Conservation (phyloP, 2,888 invertebrate genomes). For the Acanthococcus lagerstroemiae region DNA sequence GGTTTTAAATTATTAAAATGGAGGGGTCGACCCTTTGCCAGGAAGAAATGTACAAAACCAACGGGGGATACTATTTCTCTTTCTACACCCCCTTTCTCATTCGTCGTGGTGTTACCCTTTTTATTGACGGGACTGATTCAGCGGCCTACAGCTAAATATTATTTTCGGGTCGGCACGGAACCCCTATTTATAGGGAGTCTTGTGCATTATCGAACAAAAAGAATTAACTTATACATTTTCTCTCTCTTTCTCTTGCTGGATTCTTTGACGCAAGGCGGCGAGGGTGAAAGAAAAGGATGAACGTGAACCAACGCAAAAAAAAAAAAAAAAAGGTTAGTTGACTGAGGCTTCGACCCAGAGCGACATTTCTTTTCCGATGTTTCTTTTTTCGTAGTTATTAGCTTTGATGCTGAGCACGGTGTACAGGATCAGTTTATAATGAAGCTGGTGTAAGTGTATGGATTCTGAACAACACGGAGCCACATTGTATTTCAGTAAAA, state of each 20-base stretch:
- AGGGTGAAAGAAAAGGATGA: background rate
- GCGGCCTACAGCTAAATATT: constrained; percentile 4
- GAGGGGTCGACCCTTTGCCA: constrained; percentile 21
- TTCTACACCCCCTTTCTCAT: background rate
- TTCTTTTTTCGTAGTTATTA: no score
- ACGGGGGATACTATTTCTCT: constrained; percentile 13
- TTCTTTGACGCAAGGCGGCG: background rate
- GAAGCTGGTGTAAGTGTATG: no score
- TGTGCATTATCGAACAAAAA: background rate
- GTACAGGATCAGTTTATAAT: no score
- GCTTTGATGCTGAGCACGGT: no score
- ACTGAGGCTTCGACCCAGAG: no score
- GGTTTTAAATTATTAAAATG: constrained; percentile 28
- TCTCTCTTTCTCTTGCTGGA: background rate
- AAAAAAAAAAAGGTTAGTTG: background rate
- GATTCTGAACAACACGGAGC: no score
- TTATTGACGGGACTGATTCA: constrained; percentile 9
- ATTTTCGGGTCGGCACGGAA: background rate
- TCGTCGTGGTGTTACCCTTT: constrained; percentile 19
- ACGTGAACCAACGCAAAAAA: background rate
- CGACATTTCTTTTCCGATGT: no score
- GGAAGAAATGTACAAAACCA: constrained; percentile 8
- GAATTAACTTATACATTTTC: background rate
- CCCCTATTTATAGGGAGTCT: background rate
- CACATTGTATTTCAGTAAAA: no score